These are phyloP conservation scores for Panagrolaimus sp. DNA, from an alignment of 1,140 invertebrate species.

Conservation along the genomic window DNA sequence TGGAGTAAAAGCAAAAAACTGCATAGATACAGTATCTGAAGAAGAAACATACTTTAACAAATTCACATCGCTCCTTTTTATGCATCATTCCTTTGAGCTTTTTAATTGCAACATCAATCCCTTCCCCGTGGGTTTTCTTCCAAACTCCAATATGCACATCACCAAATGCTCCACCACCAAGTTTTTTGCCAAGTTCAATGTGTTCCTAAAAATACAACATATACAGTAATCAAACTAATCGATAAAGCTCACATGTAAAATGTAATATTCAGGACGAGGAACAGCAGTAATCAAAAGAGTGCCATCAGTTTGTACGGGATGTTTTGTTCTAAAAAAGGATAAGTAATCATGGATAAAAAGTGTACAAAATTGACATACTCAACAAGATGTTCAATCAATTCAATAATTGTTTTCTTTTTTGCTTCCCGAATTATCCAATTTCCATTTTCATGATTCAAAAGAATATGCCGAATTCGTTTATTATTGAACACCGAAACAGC, in stretches of 20 bases:
- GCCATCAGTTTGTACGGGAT: slow-evolving; percentile 29
- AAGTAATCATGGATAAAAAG: no score
- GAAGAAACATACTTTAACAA: slow-evolving; percentile 64
- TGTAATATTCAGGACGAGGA: slow-evolving; percentile 37
- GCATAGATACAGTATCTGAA: background rate
- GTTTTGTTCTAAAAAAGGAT: slow-evolving; percentile 14
- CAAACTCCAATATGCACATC: slow-evolving; percentile 87
- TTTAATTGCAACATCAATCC: slow-evolving; percentile 80
- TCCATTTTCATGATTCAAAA: slow-evolving; percentile 63
- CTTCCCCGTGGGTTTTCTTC: slow-evolving; percentile 70
- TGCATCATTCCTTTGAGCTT: slow-evolving; percentile 85
- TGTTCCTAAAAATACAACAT: background rate
- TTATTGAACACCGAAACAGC: slow-evolving; percentile 33
- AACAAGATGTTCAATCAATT: slow-evolving; percentile 25
- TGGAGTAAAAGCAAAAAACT: background rate
- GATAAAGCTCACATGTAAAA: slow-evolving; percentile 27
- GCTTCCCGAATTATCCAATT: slow-evolving; percentile 24
- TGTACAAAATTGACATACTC: background rate
- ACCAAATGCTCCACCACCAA: slow-evolving; percentile 72
- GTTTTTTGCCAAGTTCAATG: slow-evolving; percentile 26
- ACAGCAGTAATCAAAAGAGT: slow-evolving; percentile 27
- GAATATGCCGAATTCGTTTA: slow-evolving; percentile 65
- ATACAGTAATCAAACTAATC: background rate
- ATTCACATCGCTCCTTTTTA: slow-evolving; percentile 90
- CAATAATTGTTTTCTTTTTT: slow-evolving; percentile 25